phyloP scores from a whole-genome alignment of 2,888 invertebrate genomes.

The Zonitis immaculata region DNA sequence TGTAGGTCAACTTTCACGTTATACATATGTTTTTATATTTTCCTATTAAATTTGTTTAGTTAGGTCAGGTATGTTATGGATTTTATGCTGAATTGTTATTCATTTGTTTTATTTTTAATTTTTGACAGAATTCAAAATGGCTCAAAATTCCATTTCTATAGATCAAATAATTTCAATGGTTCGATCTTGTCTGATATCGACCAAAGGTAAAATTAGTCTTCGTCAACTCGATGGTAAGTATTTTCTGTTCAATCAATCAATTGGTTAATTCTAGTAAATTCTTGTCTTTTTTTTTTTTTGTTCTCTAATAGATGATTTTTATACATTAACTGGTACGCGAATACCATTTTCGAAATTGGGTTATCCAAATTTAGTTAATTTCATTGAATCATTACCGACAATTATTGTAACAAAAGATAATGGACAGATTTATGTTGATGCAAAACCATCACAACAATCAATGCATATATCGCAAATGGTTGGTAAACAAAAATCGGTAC shows the following conservation, averaged over 20 bases:
- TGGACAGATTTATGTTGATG: constrained; percentile 57
- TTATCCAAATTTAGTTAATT: constrained; percentile 55
- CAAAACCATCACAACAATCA: constrained; percentile 55
- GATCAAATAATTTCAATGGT: constrained; percentile 30
- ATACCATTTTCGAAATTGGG: constrained; percentile 62
- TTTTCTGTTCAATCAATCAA: not conserved
- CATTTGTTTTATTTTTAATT: not conserved
- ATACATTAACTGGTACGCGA: constrained; percentile 57
- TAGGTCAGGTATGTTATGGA: not conserved
- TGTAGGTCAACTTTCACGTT: too few species aligned
- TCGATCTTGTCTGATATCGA: constrained; percentile 35
- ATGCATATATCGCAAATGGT: constrained; percentile 55
- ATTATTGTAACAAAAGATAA: constrained; percentile 52
- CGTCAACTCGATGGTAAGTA: constrained; percentile 36
- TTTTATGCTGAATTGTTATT: not conserved
- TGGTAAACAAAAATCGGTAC: constrained; percentile 40
- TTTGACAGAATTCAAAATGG: constrained; percentile 1
- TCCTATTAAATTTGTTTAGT: not conserved
- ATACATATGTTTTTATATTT: too few species aligned
- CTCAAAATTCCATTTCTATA: constrained; percentile 8
- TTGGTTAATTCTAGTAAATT: not conserved
- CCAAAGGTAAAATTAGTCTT: constrained; percentile 34
- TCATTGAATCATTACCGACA: constrained; percentile 56
- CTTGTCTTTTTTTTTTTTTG: not conserved
- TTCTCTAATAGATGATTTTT: constrained; percentile 58